phyloP scores from a whole-genome alignment of 64 coral and sea anemone species.

The Pocillopora damicornis region DNA sequence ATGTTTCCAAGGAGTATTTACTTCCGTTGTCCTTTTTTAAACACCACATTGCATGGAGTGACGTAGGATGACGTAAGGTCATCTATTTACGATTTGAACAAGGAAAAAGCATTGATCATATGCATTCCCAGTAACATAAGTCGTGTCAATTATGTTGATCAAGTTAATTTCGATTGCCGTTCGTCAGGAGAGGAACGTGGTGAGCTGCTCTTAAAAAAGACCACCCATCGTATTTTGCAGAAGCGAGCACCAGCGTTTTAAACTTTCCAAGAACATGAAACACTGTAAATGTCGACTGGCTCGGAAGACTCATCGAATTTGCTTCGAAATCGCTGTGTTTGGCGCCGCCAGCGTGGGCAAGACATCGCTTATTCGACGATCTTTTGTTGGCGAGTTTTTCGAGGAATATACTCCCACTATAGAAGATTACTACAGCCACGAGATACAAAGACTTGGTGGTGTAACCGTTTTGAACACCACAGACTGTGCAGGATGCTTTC shows the following conservation, averaged over 20 bases:
- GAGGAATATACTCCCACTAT: constrained; percentile 70
- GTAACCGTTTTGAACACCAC: constrained; percentile 70
- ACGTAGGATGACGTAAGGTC: background rate
- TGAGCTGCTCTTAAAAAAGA: background rate
- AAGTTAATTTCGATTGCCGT: background rate
- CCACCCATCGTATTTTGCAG: background rate
- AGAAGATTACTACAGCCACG: constrained; percentile 70
- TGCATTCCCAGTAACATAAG: background rate
- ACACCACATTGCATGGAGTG: background rate
- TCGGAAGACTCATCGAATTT: constrained; percentile 30
- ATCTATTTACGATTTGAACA: background rate
- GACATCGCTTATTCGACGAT: constrained; percentile 79
- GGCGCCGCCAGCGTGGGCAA: constrained; percentile 92
- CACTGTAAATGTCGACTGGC: background rate
- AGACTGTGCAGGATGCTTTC: constrained; percentile 74
- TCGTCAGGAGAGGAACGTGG: background rate
- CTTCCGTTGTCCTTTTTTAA: background rate
- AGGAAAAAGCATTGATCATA: constrained; percentile 8
- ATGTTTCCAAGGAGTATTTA: background rate
- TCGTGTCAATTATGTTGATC: background rate
- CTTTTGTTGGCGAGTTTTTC: constrained; percentile 55
- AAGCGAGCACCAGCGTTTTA: background rate
- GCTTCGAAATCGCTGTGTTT: constrained; percentile 73
- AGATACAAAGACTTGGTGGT: constrained; percentile 36
- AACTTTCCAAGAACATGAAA: background rate